phyloP scores from a whole-genome alignment of 2,797 vertebrate genomes.

The Hypotaenidia okinawae region DNA sequence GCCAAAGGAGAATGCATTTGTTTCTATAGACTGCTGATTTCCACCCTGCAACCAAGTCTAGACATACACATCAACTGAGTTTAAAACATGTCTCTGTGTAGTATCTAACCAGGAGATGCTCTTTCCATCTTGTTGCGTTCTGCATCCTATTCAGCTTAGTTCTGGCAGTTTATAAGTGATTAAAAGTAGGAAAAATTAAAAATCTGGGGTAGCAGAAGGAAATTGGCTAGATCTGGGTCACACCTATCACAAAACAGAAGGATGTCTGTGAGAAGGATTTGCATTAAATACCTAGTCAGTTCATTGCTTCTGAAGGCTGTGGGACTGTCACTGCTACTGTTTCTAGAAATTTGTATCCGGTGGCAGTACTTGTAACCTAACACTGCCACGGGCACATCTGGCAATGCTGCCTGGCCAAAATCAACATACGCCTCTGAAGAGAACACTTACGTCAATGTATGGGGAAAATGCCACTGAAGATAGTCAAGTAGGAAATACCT shows the following conservation, averaged over 20 bases:
- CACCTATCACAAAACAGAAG: neutral
- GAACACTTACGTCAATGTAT: neutral
- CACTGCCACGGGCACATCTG: neutral
- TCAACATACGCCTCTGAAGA: neutral
- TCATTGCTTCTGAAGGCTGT: neutral
- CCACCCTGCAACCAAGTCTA: neutral
- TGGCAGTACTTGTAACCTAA: neutral
- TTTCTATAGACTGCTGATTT: neutral
- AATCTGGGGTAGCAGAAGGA: neutral
- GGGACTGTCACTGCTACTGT: neutral
- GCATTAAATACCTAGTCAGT: neutral
- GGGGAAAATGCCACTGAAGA: neutral
- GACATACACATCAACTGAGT: neutral
- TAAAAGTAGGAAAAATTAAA: neutral
- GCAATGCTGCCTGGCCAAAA: neutral
- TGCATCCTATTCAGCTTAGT: neutral
- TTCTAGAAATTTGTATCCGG: neutral
- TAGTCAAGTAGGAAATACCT: neutral
- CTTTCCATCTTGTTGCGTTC: neutral
- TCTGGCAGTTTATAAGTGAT: neutral
- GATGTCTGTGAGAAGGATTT: accelerated
- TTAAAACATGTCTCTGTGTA: neutral
- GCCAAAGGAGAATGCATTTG: neutral
- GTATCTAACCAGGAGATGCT: neutral
- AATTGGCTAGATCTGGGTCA: neutral